phyloP scores from a whole-genome alignment of 2,797 vertebrate species.

The Danio kyathit region DNA sequence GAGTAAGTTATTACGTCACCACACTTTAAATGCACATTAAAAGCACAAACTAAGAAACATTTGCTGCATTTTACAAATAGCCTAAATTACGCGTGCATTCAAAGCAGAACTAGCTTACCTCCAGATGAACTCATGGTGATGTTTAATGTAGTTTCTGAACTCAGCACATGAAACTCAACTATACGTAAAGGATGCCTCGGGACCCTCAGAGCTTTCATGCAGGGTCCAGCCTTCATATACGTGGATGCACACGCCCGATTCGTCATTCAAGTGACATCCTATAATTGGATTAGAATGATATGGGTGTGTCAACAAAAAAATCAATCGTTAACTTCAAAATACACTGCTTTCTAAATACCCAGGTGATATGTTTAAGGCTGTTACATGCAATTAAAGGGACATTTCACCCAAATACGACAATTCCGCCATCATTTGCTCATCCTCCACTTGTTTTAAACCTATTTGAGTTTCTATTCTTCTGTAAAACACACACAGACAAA shows the following conservation, averaged over 20 bases:
- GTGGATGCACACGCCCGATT: conserved; percentile 22
- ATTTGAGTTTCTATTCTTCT: too few species aligned
- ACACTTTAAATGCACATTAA: neutral
- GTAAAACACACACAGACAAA: too few species aligned
- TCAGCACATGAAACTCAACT: neutral
- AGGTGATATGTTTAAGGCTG: too few species aligned
- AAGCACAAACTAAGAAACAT: neutral
- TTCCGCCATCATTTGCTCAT: too few species aligned
- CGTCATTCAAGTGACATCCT: conserved; percentile 30
- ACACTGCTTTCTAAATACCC: neutral
- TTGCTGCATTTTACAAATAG: neutral
- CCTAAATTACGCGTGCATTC: neutral
- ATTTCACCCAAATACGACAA: too few species aligned
- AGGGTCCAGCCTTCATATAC: conserved; percentile 10
- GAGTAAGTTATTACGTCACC: neutral
- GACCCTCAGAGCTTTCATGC: neutral
- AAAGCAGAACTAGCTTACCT: conserved; percentile 34
- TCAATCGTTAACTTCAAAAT: conserved; percentile 37
- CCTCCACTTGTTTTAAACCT: too few species aligned
- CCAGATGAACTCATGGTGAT: conserved; percentile 51
- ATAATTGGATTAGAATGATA: conserved; percentile 42
- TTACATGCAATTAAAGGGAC: neutral
- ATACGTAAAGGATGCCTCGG: neutral
- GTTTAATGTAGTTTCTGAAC: neutral
- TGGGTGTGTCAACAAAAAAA: conserved; percentile 17